Evolutionary conservation across 2,113 vertebrate genomes (phyloP).

Genomic region (Brachionichthys hirsutus): DNA sequence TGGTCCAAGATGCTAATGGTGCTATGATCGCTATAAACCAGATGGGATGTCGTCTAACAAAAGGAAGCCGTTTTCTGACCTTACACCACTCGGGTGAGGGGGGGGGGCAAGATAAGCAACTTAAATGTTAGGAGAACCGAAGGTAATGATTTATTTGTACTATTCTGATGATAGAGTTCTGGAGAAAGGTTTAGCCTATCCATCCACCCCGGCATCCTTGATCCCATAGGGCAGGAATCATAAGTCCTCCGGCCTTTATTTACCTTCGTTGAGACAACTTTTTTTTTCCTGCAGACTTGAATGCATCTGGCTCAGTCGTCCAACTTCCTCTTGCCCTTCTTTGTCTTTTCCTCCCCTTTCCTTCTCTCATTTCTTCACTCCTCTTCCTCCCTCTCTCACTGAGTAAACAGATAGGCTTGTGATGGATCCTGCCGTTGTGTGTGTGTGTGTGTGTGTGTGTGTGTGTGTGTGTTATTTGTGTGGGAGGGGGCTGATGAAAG

Average conservation of each 20-base stretch:
- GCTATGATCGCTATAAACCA: too few relatives aligned
- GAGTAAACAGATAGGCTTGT: slow-evolving; percentile 60
- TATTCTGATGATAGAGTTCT: too few relatives aligned
- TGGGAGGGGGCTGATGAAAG: slow-evolving; percentile 45
- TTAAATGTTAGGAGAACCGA: too few relatives aligned
- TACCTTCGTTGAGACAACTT: slow-evolving; percentile 3
- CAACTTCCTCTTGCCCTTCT: slow-evolving; percentile 31
- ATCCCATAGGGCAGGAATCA: not conserved
- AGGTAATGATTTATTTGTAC: too few relatives aligned
- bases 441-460: too few relatives aligned
- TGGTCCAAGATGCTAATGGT: too few relatives aligned
- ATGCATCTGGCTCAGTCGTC: slow-evolving; percentile 53
- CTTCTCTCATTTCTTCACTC: slow-evolving; percentile 52
- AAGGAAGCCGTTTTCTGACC: too few relatives aligned
- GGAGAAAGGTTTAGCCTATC: too few relatives aligned
- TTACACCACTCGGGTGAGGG: too few relatives aligned
- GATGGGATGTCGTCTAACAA: too few relatives aligned
- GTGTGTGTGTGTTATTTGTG: slow-evolving; percentile 73
- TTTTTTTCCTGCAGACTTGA: slow-evolving; percentile 39
- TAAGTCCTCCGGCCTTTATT: not conserved
- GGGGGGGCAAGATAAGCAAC: too few relatives aligned
- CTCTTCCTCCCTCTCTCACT: slow-evolving; percentile 2
- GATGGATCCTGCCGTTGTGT: too few relatives aligned
- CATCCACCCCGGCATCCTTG: not conserved
- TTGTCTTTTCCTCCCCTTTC: slow-evolving; percentile 43